Percentiles rank a stretch among this genome's conserved stretches.
These are phyloP conservation scores for Siniperca chuatsi DNA, from an alignment of 2,113 vertebrate genomes.

Conservation along the genomic window DNA sequence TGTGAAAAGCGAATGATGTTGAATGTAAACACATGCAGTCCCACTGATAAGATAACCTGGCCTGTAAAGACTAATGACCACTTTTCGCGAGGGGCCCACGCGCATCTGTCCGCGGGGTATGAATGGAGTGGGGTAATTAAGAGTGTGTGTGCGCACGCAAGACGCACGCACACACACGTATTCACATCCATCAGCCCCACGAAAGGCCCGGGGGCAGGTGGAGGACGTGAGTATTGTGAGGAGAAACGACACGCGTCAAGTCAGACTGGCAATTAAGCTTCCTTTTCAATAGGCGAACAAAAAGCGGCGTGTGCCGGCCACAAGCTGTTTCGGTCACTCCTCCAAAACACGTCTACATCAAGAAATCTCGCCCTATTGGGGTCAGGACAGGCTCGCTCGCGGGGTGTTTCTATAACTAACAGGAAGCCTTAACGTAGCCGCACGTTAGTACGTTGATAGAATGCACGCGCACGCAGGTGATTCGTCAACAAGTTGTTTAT, in stretches of 20 bases:
- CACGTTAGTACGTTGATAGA: constrained; percentile 14
- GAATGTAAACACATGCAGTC: constrained; percentile 37
- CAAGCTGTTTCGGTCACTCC: constrained; percentile 34
- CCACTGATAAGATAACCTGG: constrained; percentile 39
- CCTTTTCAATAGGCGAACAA: constrained; percentile 30
- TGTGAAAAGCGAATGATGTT: constrained; percentile 11
- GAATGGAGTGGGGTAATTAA: constrained; percentile 38
- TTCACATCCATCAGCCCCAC: background rate
- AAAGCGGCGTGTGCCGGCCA: constrained; percentile 59
- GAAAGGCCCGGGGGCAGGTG: constrained; percentile 73
- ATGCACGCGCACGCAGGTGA: constrained; percentile 9
- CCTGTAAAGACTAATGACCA: background rate
- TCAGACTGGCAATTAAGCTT: constrained; percentile 59
- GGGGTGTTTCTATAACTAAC: constrained; percentile 10
- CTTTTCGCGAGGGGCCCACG: background rate
- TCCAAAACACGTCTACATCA: background rate
- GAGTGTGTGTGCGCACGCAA: background rate
- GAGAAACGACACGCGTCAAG: constrained; percentile 67
- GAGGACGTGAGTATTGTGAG: constrained; percentile 60
- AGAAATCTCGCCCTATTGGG: constrained; percentile 19
- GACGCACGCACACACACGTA: background rate
- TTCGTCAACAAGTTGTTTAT: constrained; percentile 23
- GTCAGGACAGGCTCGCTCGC: constrained; percentile 17
- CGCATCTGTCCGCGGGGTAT: constrained; percentile 63
- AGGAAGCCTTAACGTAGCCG: constrained; percentile 18